These are phyloP conservation scores for Ancistrus triradiatus DNA, from an alignment of 2,113 vertebrate genomes.

Conservation along the genomic window DNA sequence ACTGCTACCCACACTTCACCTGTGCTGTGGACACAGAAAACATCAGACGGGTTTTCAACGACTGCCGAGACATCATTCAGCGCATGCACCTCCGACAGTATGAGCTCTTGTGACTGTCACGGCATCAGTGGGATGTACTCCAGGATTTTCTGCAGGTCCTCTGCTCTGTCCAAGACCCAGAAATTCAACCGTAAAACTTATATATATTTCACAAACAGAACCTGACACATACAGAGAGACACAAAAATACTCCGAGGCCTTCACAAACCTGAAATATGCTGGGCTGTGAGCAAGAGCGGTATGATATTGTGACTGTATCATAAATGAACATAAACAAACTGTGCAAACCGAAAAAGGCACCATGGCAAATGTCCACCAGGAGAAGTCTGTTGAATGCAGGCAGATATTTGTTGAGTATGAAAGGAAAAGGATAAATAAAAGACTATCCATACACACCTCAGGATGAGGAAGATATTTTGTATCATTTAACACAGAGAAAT, in stretches of 20 bases:
- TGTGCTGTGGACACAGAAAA: constrained; percentile 98
- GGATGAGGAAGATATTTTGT: background rate
- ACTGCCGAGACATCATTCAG: constrained; percentile 99
- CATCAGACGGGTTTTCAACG: constrained; percentile 97
- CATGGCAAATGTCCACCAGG: background rate
- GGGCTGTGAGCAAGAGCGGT: background rate
- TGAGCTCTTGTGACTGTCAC: background rate
- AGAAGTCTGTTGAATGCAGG: background rate
- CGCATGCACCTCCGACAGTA: background rate
- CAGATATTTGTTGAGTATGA: no score
- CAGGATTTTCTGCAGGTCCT: background rate
- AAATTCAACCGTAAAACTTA: background rate
- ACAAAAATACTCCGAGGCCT: no score
- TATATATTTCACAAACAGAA: no score
- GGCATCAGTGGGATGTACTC: background rate
- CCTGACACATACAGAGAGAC: no score
- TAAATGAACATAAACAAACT: background rate
- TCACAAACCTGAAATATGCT: no score
- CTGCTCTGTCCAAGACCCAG: background rate
- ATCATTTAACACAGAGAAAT: no score
- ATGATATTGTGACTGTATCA: background rate
- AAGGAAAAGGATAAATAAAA: background rate
- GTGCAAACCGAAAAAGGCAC: background rate
- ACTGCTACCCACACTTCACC: constrained; percentile 98
- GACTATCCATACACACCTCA: background rate